A percentile compares a stretch with the other conserved stretches of the same genome.
These are phyloP conservation scores for Chaetoderma sp. DNA, from an alignment of 2,888 invertebrate genomes.

Conservation along the genomic window DNA sequence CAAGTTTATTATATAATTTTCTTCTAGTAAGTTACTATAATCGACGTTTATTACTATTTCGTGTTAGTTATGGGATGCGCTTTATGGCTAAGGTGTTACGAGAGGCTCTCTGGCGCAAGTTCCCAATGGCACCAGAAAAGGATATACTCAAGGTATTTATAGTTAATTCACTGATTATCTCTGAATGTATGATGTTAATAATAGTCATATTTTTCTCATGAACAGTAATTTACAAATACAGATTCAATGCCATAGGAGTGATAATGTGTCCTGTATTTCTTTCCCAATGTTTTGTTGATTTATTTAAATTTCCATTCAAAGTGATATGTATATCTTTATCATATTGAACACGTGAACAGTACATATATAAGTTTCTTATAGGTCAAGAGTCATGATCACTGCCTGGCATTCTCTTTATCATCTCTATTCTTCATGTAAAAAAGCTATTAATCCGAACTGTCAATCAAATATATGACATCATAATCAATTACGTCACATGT, in stretches of 20 bases:
- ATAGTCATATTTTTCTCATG: too few species aligned
- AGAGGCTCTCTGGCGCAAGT: conserved; percentile 77
- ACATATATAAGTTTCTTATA: background rate
- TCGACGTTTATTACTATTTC: too few species aligned
- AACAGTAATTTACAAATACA: background rate
- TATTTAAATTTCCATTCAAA: background rate
- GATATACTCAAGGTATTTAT: conserved; percentile 77
- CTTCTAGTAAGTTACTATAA: too few species aligned
- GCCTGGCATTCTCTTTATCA: background rate
- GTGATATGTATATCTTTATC: background rate
- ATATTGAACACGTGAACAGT: background rate
- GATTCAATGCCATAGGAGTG: background rate
- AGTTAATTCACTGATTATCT: too few species aligned
- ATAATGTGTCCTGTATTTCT: background rate
- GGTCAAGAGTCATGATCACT: background rate
- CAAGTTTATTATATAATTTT: too few species aligned
- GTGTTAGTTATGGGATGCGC: conserved; percentile 76
- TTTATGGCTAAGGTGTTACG: conserved; percentile 81
- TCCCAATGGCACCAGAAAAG: conserved; percentile 78
- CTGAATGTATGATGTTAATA: background rate
- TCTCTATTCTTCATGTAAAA: background rate
- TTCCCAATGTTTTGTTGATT: background rate
- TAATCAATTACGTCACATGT: too few species aligned
- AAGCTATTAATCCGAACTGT: background rate
- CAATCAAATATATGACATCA: too few species aligned